Percentiles rank a stretch among this genome's conserved stretches.
Conservation (phyloP, 2,797 vertebrate species). For the Eidolon dupreanum region DNA sequence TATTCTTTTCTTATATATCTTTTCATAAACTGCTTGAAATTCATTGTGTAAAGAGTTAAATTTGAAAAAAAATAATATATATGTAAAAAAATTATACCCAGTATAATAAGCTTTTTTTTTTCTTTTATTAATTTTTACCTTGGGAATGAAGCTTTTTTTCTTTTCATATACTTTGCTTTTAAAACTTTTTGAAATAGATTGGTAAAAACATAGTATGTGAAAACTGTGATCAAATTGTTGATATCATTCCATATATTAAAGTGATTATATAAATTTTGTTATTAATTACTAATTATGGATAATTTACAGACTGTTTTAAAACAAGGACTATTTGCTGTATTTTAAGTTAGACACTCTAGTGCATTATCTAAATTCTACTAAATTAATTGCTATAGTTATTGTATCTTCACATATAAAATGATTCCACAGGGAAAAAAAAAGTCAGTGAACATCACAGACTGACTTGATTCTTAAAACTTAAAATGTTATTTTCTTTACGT, state of each 20-base stretch:
- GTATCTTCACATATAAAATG: constrained; percentile 25
- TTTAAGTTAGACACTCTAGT: background rate
- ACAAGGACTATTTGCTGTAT: background rate
- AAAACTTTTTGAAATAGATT: background rate
- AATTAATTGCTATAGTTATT: constrained; percentile 65
- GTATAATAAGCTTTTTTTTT: background rate
- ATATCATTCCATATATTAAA: background rate
- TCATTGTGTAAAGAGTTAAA: background rate
- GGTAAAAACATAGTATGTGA: background rate
- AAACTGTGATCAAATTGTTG: background rate
- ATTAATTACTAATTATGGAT: constrained; percentile 21
- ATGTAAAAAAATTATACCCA: background rate
- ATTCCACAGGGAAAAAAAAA: background rate
- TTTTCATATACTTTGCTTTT: background rate
- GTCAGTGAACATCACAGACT: background rate
- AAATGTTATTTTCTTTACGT: constrained; percentile 47
- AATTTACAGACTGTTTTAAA: background rate
- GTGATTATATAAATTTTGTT: background rate
- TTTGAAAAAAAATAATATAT: background rate
- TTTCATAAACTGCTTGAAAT: background rate
- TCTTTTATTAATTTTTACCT: background rate
- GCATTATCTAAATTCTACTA: constrained; percentile 50
- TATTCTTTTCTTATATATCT: background rate
- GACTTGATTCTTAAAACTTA: background rate
- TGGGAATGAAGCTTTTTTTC: background rate